Conservation (phyloP, 2,113 vertebrate genomes). For the Thalassarche chlororhynchos region DNA sequence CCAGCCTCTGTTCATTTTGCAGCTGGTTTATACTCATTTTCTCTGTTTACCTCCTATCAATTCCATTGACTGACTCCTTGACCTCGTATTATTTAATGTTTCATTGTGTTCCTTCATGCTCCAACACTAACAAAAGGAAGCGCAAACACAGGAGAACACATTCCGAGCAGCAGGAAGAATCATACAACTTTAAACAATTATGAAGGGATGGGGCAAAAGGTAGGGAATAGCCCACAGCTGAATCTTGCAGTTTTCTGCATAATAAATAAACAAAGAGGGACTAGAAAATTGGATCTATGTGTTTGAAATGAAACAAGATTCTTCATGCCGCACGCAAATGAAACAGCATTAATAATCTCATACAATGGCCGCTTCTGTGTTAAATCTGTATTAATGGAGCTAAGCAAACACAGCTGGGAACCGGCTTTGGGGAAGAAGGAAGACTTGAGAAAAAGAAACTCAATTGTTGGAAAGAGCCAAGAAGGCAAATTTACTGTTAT, state of each 20-base stretch:
- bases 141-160: neutral
- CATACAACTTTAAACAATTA: neutral
- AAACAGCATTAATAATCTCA: neutral
- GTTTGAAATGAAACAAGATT: neutral
- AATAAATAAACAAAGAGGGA: neutral
- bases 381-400: neutral
- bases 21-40: neutral
- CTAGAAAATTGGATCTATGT: neutral
- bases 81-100: neutral
- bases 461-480: neutral
- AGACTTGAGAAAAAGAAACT: neutral
- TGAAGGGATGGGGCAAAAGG: neutral
- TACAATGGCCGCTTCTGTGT: neutral
- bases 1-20: neutral
- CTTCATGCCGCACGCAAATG: neutral
- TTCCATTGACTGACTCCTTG: neutral
- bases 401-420: slow-evolving; percentile 35
- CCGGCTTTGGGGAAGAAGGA: neutral
- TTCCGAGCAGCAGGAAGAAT: neutral
- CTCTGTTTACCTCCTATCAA: neutral
- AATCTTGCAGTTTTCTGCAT: neutral
- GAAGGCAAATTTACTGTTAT: neutral
- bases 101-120: neutral
- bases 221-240: neutral
- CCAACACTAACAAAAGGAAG: neutral